Evolutionary conservation across 2,113 vertebrate species (phyloP), one percentile per base, ranked within the genome.

Genomic region (Lasiurus cinereus): DNA sequence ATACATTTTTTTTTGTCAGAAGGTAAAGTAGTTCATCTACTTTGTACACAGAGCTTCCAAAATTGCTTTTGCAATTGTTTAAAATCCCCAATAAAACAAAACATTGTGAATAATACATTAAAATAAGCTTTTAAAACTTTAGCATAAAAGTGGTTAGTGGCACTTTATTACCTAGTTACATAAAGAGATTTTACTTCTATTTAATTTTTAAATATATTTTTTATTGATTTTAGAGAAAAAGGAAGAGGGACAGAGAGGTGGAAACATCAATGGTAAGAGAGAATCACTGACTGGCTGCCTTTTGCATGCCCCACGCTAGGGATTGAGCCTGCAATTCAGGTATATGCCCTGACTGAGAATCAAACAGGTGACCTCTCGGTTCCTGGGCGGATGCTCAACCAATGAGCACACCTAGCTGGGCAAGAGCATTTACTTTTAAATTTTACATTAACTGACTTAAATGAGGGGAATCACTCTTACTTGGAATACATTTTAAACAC

Each of bases 31-130:
- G 27, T 9, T 69, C 9, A 33, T 78, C 24, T 62, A n/a, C 33
- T 67, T 80, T 91, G 64, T 12, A 76, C 39, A 46, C 1, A 76
- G 39, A 84, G 27, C 80, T 91, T 80, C 27, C 6, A 74, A 8
- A 72, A 82, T 1, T 43, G 21, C 46, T 87, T 90, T 72, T 66
- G 13, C 76, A 24, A 48, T 24, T 12, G 19, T 76, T 93, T 93
- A 56, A 90, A 94, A 72, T 87, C 12, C 31, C 95, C 39, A 39
- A 8, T 43, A 72, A 48, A 78, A 91, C 1, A 83, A 90, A 93
- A 82, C 15, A 59, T 62, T 59, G 62, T 83, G 90, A 95, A 90
- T 82, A 95, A 92, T 64, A 82, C 54, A 94, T 90, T 77, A 64
- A 93, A 90, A 79, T 62, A 84, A 82, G 2, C 8, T 48, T 64